A percentile compares a stretch with the other conserved stretches of the same genome.
Conservation (phyloP, 2,888 invertebrate genomes). For the Dusona sp. region DNA sequence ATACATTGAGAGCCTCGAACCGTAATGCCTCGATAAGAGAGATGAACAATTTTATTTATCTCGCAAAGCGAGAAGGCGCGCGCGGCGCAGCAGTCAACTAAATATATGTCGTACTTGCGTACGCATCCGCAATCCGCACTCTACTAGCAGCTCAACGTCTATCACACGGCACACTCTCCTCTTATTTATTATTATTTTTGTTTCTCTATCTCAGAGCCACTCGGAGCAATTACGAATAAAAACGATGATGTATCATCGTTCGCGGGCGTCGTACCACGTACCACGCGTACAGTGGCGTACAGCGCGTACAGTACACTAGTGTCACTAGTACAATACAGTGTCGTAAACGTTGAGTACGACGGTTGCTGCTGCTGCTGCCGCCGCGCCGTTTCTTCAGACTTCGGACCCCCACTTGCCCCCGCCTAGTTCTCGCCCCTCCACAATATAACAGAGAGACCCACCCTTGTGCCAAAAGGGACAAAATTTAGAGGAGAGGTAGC, state of each 20-base stretch:
- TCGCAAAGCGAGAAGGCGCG: neutral
- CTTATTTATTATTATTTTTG: constrained; percentile 11
- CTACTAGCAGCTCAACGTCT: constrained; percentile 1
- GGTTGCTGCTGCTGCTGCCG: neutral
- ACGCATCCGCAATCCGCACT: constrained; percentile 10
- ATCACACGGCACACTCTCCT: neutral
- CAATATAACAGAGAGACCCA: neutral
- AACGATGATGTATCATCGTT: constrained; percentile 20
- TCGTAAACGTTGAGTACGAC: neutral
- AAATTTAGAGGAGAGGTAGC: neutral
- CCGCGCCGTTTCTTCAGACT: constrained; percentile 6
- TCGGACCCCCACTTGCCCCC: neutral
- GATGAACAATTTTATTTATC: constrained; percentile 3
- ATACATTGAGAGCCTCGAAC: neutral
- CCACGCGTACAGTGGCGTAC: constrained; percentile 17
- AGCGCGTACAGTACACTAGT: neutral
- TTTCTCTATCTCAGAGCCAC: constrained; percentile 1
- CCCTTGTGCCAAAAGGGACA: neutral
- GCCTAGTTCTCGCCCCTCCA: neutral
- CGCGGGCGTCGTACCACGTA: constrained; percentile 9
- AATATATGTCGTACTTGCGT: neutral
- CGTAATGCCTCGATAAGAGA: neutral
- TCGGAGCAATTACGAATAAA: constrained; percentile 8
- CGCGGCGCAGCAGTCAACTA: constrained; percentile 4
- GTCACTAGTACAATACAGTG: neutral